These are phyloP conservation scores for Sturnira hondurensis DNA, from an alignment of 2,113 vertebrate genomes.

Conservation along the genomic window DNA sequence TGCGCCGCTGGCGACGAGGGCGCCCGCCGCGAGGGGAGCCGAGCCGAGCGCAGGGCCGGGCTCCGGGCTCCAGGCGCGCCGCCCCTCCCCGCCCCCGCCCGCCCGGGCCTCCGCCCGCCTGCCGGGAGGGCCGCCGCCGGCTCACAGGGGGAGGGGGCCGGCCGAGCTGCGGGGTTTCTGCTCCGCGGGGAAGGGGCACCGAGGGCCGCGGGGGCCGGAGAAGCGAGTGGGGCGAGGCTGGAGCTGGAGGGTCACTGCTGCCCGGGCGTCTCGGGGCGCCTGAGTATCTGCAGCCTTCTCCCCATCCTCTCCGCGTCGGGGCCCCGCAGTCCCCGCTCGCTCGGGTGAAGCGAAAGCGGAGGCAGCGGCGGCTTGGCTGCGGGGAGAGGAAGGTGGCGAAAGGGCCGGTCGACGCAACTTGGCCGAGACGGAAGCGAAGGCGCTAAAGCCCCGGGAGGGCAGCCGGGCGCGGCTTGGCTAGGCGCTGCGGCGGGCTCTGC, in stretches of 20 bases:
- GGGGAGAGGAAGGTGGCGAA: neutral
- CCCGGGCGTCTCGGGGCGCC: constrained; percentile 64
- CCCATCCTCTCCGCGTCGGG: constrained; percentile 72
- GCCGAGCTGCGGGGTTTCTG: constrained; percentile 59
- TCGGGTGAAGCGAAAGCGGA: constrained; percentile 69
- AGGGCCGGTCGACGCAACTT: constrained; percentile 48
- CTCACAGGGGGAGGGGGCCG: constrained; percentile 63
- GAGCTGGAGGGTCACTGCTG: constrained; percentile 62
- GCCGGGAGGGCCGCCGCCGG: constrained; percentile 61
- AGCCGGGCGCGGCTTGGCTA: constrained; percentile 59
- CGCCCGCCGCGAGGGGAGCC: constrained; percentile 70
- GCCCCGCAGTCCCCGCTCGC: constrained; percentile 68
- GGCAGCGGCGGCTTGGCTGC: neutral
- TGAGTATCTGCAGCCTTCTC: constrained; percentile 62
- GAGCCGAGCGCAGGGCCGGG: constrained; percentile 75
- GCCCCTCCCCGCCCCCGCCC: constrained; percentile 67
- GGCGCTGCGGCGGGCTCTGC: constrained; percentile 67
- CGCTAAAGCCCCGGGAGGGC: constrained; percentile 40
- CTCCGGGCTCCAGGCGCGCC: constrained; percentile 58
- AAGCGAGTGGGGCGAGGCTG: neutral
- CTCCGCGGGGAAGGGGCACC: constrained; percentile 43
- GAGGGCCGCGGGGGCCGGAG: constrained; percentile 29
- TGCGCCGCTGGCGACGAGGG: constrained; percentile 75
- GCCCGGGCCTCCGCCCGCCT: constrained; percentile 61
- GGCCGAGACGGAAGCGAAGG: constrained; percentile 38